Conservation (phyloP, 2,888 invertebrate species). For the Polia nebulosa region DNA sequence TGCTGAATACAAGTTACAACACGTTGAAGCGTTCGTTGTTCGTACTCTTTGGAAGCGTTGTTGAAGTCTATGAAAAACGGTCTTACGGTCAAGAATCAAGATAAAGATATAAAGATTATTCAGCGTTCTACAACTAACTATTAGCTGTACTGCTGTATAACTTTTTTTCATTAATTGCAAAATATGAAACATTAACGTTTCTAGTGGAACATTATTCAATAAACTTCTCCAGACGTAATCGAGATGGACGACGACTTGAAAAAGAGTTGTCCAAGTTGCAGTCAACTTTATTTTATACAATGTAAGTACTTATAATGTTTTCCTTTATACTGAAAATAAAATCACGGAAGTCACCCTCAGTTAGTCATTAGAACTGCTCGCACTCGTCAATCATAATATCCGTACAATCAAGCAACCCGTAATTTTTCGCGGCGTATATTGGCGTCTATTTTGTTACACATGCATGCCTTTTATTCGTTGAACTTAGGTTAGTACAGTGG, state of each 20-base stretch:
- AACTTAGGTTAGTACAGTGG: too few species aligned
- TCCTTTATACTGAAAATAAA: not conserved
- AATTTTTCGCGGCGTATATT: slow-evolving; percentile 3
- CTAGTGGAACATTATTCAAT: not conserved
- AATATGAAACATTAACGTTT: not conserved
- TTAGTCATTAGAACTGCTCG: not conserved
- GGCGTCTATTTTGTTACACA: too few species aligned
- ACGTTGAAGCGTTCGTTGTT: too few species aligned
- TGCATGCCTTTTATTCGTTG: too few species aligned
- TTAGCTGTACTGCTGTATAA: not conserved
- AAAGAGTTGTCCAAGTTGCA: slow-evolving; percentile 85
- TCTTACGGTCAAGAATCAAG: not conserved
- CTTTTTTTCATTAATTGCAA: not conserved
- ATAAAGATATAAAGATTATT: not conserved
- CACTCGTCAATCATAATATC: too few species aligned
- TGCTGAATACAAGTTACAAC: too few species aligned
- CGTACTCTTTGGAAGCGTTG: too few species aligned
- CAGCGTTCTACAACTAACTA: not conserved
- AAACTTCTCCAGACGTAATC: not conserved
- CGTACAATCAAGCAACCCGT: too few species aligned
- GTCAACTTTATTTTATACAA: slow-evolving; percentile 81
- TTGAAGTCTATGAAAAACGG: slow-evolving; percentile 18
- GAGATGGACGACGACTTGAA: slow-evolving; percentile 80
- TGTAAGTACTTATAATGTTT: slow-evolving; percentile 77
- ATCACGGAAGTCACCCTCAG: not conserved